Evolutionary conservation across 2,113 vertebrate species (phyloP), one percentile per base, ranked within the genome.

Genomic region (Mesitornis unicolor): DNA sequence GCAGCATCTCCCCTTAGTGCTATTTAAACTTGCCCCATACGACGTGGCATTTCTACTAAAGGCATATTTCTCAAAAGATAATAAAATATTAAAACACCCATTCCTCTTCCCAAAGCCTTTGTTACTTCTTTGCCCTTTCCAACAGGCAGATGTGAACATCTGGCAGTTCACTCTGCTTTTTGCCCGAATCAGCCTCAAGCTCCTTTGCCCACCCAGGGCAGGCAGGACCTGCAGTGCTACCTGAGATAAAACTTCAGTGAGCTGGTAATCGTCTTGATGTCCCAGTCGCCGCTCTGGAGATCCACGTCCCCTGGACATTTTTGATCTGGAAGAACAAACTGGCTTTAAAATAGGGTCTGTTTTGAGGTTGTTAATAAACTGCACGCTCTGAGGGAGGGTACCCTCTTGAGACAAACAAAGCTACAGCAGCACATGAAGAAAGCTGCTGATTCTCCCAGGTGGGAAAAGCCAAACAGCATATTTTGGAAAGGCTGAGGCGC

Each of bases 181-280:
- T 18, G 3, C 31, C 12, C 8, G 25, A 11, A 26, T 5, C 26
- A 84, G 45, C 24, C 60, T 59, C 22, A 11, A 26, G n/a, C 38
- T 54, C 40, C 26, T 35, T 12, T 26, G 47, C 64, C 33, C 18
- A 3, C 29, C 1, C 1, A 0, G 40, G 15, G 40, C 40, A 60
- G 21, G 25, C 3, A 5, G 7, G 87, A 31, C 28, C n/a, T 47
- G 47, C 60, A 51, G 53, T 43, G 92, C 60, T 96, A 99, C 99
- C 99, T 99, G 87, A 99, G 98, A 96, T 99, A 99, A 97, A 99
- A 99, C 98, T 99, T 99, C 95, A 99, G 97, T 5, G 99, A 99
- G 96, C 99, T 99, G 70, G 99, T 99, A 91, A 99, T 98, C 22
- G 99, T 99, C 97, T 99, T 99, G 90, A 99, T 98, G 93, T 99